These are phyloP conservation scores for Caenorhabditis becei DNA, from an alignment of 2,888 invertebrate genomes.

Conservation along the genomic window DNA sequence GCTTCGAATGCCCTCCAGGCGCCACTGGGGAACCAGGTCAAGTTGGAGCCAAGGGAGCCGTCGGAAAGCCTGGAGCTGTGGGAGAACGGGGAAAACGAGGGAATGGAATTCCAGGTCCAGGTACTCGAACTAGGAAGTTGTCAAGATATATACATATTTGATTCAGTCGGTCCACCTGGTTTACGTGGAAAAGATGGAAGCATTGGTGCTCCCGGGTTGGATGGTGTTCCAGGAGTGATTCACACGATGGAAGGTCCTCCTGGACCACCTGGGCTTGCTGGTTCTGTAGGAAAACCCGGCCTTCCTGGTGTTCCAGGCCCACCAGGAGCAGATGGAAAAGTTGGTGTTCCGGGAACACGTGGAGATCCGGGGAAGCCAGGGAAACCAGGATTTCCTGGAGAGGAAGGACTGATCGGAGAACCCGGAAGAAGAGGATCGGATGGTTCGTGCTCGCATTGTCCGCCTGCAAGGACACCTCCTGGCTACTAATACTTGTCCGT, in stretches of 20 bases:
- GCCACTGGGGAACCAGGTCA: slow-evolving; percentile 26
- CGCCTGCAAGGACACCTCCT: slow-evolving; percentile 45
- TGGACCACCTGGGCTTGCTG: slow-evolving; percentile 30
- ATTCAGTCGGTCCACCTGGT: slow-evolving; percentile 44
- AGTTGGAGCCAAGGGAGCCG: slow-evolving; percentile 23
- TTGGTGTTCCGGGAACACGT: slow-evolving; percentile 28
- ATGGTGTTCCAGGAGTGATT: slow-evolving; percentile 15
- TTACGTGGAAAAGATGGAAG: slow-evolving; percentile 23
- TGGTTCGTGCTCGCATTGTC: slow-evolving; percentile 44
- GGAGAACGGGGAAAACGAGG: slow-evolving; percentile 20
- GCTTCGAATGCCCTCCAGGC: slow-evolving; percentile 48
- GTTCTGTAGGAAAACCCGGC: slow-evolving; percentile 18
- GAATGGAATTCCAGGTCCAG: slow-evolving; percentile 25
- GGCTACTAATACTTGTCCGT: slow-evolving; percentile 36
- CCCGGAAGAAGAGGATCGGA: slow-evolving; percentile 21
- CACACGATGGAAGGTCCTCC: slow-evolving; percentile 46
- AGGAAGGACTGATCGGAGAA: slow-evolving; percentile 3
- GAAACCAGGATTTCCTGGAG: slow-evolving; percentile 7
- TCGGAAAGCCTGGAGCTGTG: slow-evolving; percentile 6
- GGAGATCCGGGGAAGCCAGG: slow-evolving; percentile 32
- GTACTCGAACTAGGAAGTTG: background rate
- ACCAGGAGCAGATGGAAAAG: slow-evolving; percentile 24
- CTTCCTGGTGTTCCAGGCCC: slow-evolving; percentile 25
- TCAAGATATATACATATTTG: background rate
- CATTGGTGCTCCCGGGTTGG: slow-evolving; percentile 13